phyloP scores from a whole-genome alignment of 2,113 vertebrate species.

The Corvus moneduloides region DNA sequence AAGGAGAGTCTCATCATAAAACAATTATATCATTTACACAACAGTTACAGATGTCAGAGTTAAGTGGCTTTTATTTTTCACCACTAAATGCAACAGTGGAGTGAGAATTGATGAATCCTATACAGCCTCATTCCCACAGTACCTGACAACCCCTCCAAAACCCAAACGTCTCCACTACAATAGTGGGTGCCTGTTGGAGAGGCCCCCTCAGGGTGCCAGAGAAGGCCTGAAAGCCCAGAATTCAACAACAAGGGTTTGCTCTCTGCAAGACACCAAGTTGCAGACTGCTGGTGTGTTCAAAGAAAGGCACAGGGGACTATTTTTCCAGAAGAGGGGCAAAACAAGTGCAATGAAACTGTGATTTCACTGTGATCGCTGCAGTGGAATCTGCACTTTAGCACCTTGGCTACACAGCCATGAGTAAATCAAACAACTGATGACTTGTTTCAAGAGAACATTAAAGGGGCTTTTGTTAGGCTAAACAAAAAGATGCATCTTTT shows the following conservation, averaged over 20 bases:
- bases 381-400: neutral
- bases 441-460: neutral
- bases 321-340: neutral
- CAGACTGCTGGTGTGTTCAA: neutral
- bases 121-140: neutral
- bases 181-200: neutral
- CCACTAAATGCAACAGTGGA: neutral
- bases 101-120: neutral
- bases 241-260: neutral
- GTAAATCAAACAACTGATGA: neutral
- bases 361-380: neutral
- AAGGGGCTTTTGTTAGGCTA: neutral
- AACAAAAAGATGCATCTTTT: neutral
- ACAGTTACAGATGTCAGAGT: neutral
- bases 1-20: neutral
- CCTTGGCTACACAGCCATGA: accelerated
- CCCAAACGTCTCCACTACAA: neutral
- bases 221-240: neutral
- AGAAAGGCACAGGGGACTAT: neutral
- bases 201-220: neutral
- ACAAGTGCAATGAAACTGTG: neutral
- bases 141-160: neutral
- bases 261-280: accelerated
- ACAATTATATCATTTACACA: neutral
- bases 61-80: neutral